Conservation (phyloP, 53 echinoderm and acorn worm genomes). For the Echinometra lucunter region DNA sequence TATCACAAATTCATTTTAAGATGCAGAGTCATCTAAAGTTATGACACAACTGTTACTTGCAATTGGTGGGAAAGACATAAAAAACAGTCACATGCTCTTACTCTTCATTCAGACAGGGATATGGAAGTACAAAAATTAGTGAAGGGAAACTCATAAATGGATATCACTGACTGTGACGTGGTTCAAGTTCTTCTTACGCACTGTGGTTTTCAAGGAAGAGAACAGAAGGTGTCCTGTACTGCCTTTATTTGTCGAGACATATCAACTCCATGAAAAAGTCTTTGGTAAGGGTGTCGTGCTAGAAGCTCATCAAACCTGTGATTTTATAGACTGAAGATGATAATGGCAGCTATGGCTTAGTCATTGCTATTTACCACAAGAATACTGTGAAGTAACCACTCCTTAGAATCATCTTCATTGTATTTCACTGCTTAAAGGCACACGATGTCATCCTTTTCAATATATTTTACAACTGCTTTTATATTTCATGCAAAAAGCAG, state of each 20-base stretch:
- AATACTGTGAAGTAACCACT: neutral
- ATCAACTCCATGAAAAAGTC: neutral
- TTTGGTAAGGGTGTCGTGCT: neutral
- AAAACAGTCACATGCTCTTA: neutral
- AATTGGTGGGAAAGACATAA: neutral
- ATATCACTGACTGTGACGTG: conserved; percentile 1
- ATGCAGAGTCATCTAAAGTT: neutral
- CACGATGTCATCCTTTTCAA: neutral
- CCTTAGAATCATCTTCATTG: neutral
- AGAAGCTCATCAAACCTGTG: neutral
- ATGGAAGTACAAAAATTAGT: neutral
- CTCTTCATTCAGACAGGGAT: neutral
- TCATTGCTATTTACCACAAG: neutral
- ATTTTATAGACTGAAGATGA: neutral
- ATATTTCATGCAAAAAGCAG: neutral
- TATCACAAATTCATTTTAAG: neutral
- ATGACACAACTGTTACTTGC: neutral
- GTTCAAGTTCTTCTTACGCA: conserved; percentile 36
- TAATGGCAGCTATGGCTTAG: neutral
- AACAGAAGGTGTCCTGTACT: conserved; percentile 18
- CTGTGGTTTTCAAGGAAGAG: neutral
- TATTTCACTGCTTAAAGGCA: neutral
- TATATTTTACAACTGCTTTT: neutral
- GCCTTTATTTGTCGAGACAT: neutral
- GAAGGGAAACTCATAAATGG: conserved; percentile 17